These are phyloP conservation scores for Hemithea aestivaria DNA, from an alignment of 2,888 invertebrate species.

Conservation along the genomic window DNA sequence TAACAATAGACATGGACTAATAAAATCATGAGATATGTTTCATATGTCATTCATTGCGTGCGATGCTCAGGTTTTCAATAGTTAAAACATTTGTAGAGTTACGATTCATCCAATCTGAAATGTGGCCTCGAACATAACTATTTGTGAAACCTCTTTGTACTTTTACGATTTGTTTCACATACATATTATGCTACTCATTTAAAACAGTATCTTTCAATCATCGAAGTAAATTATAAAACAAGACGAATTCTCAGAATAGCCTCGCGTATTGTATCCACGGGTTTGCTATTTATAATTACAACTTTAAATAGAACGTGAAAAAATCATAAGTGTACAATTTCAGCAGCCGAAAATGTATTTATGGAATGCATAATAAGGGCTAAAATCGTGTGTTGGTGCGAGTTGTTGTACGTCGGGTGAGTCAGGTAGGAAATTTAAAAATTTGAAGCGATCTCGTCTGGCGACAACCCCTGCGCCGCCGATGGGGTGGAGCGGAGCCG, in stretches of 20 bases:
- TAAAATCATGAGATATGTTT: constrained; percentile 15
- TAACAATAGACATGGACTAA: neutral
- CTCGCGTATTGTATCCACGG: constrained; percentile 71
- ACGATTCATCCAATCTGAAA: constrained; percentile 54
- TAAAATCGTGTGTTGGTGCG: constrained; percentile 38
- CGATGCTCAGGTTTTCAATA: constrained; percentile 43
- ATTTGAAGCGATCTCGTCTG: constrained; percentile 68
- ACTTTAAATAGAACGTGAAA: constrained; percentile 48
- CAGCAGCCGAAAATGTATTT: constrained; percentile 35
- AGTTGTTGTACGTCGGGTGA: constrained; percentile 45
- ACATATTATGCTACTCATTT: constrained; percentile 50
- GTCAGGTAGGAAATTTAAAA: constrained; percentile 67
- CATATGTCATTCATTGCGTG: constrained; percentile 26
- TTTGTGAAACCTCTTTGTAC: constrained; percentile 53
- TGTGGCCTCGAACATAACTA: constrained; percentile 52
- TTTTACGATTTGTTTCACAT: constrained; percentile 49
- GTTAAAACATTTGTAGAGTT: constrained; percentile 46
- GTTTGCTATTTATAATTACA: constrained; percentile 76
- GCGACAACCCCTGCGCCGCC: constrained; percentile 74
- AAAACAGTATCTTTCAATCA: constrained; percentile 60
- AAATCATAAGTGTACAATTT: constrained; percentile 43
- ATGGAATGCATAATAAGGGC: constrained; percentile 40
- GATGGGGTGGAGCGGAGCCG: constrained; percentile 72
- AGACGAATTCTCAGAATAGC: constrained; percentile 66
- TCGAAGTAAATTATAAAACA: constrained; percentile 62